Evolutionary conservation across 2,797 vertebrate species (phyloP), one percentile per base, ranked within the genome.

Genomic region (Phrynocephalus forsythii): DNA sequence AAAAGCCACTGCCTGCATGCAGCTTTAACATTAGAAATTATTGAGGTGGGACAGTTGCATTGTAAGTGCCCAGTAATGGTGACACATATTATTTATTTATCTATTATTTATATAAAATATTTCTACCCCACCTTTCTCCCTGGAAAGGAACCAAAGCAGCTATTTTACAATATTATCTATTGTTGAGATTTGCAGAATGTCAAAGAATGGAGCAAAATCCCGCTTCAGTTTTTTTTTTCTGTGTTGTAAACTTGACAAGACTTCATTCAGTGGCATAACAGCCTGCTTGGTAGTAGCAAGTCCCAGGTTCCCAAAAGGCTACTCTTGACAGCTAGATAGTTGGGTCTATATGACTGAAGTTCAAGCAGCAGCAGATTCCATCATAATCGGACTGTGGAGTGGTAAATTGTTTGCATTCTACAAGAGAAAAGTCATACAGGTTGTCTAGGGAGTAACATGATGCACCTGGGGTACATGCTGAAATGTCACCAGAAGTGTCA

Each of bases 401-500:
- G 48, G 77, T 26, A 72, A 26, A 60, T 44, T 60, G 68, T 44
- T 71, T 79, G 22, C 9, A 50, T 79, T 79, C 67, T 86, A 60
- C 24, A 44, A 86, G 6, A 38, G 24, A 71, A 67, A 60, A 79
- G n/a, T 66, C 60, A 86, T 44, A 66, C 13, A 76, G 18, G 24
- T 38, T 72, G 16, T 80, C 78, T 30, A 30, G 48, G 30, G 66
- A 60, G 77, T 26, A 56, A 28, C 22, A 71, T 26, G 67, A 79
- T 56, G 67, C 71, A 20, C 20, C 22, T 71, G 78, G 67, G 11
- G 50, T 86, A 33, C 9, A 56, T 79, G 75, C 66, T 78, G 30
- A 68, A 85, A 79, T 79, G 85, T 80, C 66, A 79, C 66, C 26
- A 76, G 44, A 60, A 66, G 60, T 67, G 75, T 24, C 72, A 77